These are phyloP conservation scores for Oreochromis niloticus DNA, from an alignment of 2,113 vertebrate genomes.

Conservation along the genomic window DNA sequence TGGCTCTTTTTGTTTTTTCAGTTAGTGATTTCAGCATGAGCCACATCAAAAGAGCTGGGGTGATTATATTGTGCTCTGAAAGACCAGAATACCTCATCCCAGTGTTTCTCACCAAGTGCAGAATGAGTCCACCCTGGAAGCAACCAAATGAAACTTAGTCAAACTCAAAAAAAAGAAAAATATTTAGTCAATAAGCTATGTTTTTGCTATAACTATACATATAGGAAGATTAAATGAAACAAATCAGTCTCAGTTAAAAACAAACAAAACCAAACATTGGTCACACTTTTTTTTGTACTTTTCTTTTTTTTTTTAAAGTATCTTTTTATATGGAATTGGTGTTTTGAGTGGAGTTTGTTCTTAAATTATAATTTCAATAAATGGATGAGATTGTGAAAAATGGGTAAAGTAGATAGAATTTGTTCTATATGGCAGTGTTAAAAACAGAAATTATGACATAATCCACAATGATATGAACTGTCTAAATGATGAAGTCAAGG, in stretches of 20 bases:
- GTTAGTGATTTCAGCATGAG: background rate
- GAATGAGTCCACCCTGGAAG: background rate
- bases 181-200: background rate
- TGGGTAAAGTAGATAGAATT: constrained; percentile 6
- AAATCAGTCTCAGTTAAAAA: background rate
- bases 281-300: constrained; percentile 26
- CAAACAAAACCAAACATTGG: background rate
- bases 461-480: background rate
- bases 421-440: constrained; percentile 40
- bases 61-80: background rate
- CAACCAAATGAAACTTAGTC: constrained; percentile 7
- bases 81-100: constrained; percentile 42
- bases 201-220: constrained; percentile 10
- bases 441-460: constrained; percentile 17
- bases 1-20: background rate
- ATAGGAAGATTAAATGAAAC: background rate
- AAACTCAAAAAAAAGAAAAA: background rate
- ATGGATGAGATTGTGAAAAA: constrained; percentile 22
- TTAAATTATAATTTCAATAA: constrained; percentile 44
- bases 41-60: background rate
- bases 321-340: constrained; percentile 61
- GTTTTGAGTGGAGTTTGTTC: constrained; percentile 49
- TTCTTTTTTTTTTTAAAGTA: constrained; percentile 17
- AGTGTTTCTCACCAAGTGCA: background rate
- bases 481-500: background rate